A percentile compares a stretch with the other conserved stretches of the same genome.
These are phyloP conservation scores for Austrolebias charrua DNA, from an alignment of 2,797 vertebrate genomes.

Conservation along the genomic window DNA sequence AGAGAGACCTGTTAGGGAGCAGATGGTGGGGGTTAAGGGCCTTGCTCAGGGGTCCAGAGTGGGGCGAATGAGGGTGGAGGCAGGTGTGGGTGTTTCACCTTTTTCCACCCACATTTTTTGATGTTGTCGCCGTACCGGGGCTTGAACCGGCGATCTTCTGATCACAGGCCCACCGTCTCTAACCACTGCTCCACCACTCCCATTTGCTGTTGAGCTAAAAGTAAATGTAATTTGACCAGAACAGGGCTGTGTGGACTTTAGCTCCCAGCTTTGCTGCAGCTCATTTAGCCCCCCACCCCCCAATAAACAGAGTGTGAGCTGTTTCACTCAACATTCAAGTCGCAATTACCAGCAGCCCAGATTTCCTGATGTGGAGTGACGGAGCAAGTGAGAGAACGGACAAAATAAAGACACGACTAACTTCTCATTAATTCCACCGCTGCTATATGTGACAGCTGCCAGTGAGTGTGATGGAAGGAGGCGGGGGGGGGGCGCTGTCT, in stretches of 20 bases:
- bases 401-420: slow-evolving; percentile 66
- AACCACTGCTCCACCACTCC: no score
- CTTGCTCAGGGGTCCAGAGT: no score
- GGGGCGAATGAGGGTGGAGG: no score
- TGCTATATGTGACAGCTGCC: slow-evolving; percentile 57
- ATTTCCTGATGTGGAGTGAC: slow-evolving; percentile 60
- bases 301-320: slow-evolving; percentile 52
- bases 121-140: no score
- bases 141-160: no score
- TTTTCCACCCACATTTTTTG: no score
- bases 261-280: slow-evolving; percentile 47
- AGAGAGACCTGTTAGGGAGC: no score
- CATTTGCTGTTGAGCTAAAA: slow-evolving; percentile 20
- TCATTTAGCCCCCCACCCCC: slow-evolving; percentile 43
- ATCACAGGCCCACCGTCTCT: no score
- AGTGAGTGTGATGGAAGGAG: slow-evolving; percentile 35
- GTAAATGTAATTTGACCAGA: slow-evolving; percentile 42
- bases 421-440: slow-evolving; percentile 65
- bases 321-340: slow-evolving; percentile 58
- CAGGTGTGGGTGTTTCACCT: no score
- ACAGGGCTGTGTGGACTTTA: slow-evolving; percentile 41
- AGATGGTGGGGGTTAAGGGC: no score
- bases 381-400: slow-evolving; percentile 55
- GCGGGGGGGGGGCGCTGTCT: slow-evolving; percentile 21
- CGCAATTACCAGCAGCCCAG: slow-evolving; percentile 59